Percentiles rank a stretch among this genome's conserved stretches.
Conservation (phyloP, 1,140 invertebrate species). For the Hirudo medicinalis region DNA sequence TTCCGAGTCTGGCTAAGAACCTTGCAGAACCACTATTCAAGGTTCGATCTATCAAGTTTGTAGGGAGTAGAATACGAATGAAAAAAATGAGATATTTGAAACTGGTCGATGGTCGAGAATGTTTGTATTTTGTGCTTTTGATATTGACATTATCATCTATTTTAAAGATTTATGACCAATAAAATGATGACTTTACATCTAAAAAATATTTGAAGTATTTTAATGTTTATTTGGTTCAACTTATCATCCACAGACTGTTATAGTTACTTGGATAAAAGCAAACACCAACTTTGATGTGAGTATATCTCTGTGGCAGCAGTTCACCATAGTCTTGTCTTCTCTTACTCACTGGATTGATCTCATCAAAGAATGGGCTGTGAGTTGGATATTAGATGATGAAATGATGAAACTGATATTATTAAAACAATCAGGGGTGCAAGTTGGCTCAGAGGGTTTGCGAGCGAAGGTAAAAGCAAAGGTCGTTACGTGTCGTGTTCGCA, state of each 20-base stretch:
- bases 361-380: conserved; percentile 86
- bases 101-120: no score
- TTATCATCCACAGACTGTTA: conserved; percentile 64
- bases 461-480: no score
- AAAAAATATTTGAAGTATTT: not conserved
- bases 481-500: no score
- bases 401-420: not conserved
- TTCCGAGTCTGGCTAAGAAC: conserved; percentile 62
- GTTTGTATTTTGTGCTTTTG: no score
- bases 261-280: conserved; percentile 95
- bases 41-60: conserved; percentile 33
- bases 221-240: conserved; percentile 17
- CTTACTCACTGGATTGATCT: conserved; percentile 87
- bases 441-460: no score
- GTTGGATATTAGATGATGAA: conserved; percentile 21
- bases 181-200: no score
- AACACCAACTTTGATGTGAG: conserved; percentile 83
- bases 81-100: not conserved
- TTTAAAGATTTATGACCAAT: no score
- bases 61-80: not conserved
- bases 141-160: no score
- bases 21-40: conserved; percentile 76
- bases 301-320: conserved; percentile 81
- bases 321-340: conserved; percentile 69
- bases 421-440: no score